A percentile compares a stretch with the other conserved stretches of the same genome.
These are phyloP conservation scores for Pentalonia nigronervosa DNA, from an alignment of 1,140 invertebrate genomes.

Conservation along the genomic window DNA sequence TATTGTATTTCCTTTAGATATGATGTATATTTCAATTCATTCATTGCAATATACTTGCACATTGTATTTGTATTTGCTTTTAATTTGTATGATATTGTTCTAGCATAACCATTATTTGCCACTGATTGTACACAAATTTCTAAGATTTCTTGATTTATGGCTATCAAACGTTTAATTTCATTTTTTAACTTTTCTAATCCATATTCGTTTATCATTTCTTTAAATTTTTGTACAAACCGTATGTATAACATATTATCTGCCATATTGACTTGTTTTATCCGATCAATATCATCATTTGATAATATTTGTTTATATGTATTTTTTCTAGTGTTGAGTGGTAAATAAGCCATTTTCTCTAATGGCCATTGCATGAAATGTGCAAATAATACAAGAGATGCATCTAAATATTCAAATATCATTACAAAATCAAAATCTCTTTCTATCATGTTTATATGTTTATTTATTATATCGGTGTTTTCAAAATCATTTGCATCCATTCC, in stretches of 20 bases:
- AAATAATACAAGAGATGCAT: constrained; percentile 68
- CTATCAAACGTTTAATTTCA: constrained; percentile 61
- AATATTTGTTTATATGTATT: constrained; percentile 43
- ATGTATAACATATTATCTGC: constrained; percentile 63
- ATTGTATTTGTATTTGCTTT: constrained; percentile 50
- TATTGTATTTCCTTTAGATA: constrained; percentile 59
- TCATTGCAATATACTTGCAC: constrained; percentile 59
- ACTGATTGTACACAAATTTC: constrained; percentile 59
- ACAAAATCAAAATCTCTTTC: constrained; percentile 67
- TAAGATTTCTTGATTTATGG: constrained; percentile 59
- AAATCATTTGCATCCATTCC: constrained; percentile 62
- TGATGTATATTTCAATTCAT: constrained; percentile 60
- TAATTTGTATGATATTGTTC: constrained; percentile 60
- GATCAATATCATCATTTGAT: constrained; percentile 51
- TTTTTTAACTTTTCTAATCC: constrained; percentile 62
- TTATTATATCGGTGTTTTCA: constrained; percentile 57
- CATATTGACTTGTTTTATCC: constrained; percentile 61
- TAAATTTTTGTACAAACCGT: constrained; percentile 63
- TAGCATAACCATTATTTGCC: constrained; percentile 59
- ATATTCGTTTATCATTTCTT: constrained; percentile 61
- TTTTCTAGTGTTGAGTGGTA: constrained; percentile 63
- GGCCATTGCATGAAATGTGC: constrained; percentile 67
- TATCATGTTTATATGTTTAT: constrained; percentile 62
- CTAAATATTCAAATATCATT: constrained; percentile 68
- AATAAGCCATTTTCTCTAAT: constrained; percentile 65